phyloP scores from a whole-genome alignment of 92 coral and sea anemone genomes.

The Phenganax subtilis region DNA sequence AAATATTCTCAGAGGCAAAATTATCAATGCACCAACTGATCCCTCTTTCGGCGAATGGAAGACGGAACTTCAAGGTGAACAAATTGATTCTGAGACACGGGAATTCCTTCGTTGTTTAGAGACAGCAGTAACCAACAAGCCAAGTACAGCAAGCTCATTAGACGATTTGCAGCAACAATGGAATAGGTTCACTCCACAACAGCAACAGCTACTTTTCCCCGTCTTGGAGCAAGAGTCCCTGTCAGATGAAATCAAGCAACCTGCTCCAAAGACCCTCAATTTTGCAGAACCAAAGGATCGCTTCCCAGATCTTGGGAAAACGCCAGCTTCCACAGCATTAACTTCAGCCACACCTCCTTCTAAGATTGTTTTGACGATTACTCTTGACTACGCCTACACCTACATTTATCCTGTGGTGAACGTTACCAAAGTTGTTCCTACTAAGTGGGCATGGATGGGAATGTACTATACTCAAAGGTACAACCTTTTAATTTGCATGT shows the following conservation, averaged over 20 bases:
- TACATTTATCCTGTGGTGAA: not conserved
- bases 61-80: not conserved
- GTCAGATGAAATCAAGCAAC: not conserved
- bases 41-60: not conserved
- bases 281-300: not conserved
- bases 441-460: slow-evolving; percentile 1
- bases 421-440: not conserved
- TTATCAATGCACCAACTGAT: not conserved
- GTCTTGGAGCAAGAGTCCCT: not conserved
- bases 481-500: not conserved
- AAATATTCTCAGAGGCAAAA: not conserved
- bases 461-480: not conserved
- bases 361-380: not conserved
- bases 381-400: not conserved
- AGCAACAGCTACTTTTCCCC: not conserved
- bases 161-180: not conserved
- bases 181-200: not conserved
- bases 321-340: not conserved
- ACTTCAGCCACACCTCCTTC: not conserved
- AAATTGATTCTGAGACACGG: not conserved
- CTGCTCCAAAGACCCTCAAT: not conserved
- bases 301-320: not conserved
- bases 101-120: not conserved
- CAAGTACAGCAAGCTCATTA: not conserved
- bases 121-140: not conserved